Base-by-base conservation (phyloP, 2,113 vertebrate genomes). In the Amazona guildingii region DNA sequence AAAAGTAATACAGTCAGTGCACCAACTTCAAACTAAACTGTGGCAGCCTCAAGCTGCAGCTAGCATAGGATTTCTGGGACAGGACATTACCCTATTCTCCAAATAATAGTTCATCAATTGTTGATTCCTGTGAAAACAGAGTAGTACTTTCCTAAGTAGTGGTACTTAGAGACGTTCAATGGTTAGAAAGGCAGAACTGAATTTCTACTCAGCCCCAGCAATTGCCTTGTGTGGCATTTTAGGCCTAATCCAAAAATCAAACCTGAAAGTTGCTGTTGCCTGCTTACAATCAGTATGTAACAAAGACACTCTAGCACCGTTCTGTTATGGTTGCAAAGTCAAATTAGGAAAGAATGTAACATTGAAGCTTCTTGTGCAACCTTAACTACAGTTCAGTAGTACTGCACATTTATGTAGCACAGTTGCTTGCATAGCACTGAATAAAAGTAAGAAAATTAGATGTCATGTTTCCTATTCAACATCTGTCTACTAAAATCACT, bases 1-100 rank as follows among this genome's bases (percentile, higher is more conserved):
- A 37, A 20, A 88, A 82, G 33, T n/a, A 74, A 41, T 68, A 46
- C 29, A 72, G 57, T 54, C 39, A 35, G 35, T 43, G 35, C 19
- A 83, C 11, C 29, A 63, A 62, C 52, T 73, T 88, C 48, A 90
- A 43, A 73, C 19, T 35, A 17, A 88, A 54, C 46, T 24, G 18
- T n/a, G 46, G 31, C 37, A 52, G 66, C 46, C 66, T 62, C 0
- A 0, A 90, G 61, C 55, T 6, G 1, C 85, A 82, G 57, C 23
- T 37, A 72, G 20, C 2, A 5, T 18, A 64, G 52, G 43, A 90
- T 64, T 93, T 68, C 75, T 66, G 80, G 52, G 76, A 86, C 16
- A 48, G 3, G 57, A 31, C 44, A 43, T 17, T 48, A 64, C 20
- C 55, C n/a, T 46, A 8, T 63, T 68, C 76, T 52, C 79, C 83